A percentile compares a stretch with the other conserved stretches of the same genome.
These are phyloP conservation scores for Venusia cambrica DNA, from an alignment of 2,888 invertebrate genomes.

Conservation along the genomic window DNA sequence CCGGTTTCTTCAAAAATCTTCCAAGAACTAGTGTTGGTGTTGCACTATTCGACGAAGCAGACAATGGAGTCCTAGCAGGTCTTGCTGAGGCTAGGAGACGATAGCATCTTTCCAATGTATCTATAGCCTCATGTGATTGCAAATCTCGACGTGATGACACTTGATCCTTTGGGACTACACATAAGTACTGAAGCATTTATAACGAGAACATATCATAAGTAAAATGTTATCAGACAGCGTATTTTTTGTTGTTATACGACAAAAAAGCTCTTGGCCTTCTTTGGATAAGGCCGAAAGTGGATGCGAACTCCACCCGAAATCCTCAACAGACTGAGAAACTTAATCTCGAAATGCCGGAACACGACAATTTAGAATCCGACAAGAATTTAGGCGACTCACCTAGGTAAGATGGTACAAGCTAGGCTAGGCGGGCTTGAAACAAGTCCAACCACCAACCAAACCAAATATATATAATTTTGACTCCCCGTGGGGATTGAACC, in stretches of 20 bases:
- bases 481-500: too few species aligned
- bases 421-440: too few species aligned
- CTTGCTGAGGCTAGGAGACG: slow-evolving; percentile 84
- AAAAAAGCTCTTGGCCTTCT: too few species aligned
- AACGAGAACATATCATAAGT: slow-evolving; percentile 16
- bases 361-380: too few species aligned
- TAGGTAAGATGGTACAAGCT: too few species aligned
- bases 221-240: not conserved
- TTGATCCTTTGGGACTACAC: slow-evolving; percentile 86
- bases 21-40: slow-evolving; percentile 82
- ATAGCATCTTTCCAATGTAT: slow-evolving; percentile 89
- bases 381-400: too few species aligned
- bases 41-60: slow-evolving; percentile 80
- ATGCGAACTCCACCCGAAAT: too few species aligned
- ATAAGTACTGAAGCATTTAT: slow-evolving; percentile 28
- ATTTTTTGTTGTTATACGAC: not conserved
- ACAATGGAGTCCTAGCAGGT: slow-evolving; percentile 79
- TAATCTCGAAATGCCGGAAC: too few species aligned
- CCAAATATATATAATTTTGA: too few species aligned
- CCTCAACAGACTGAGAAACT: too few species aligned
- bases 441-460: too few species aligned
- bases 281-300: too few species aligned
- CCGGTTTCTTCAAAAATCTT: slow-evolving; percentile 86
- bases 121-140: slow-evolving; percentile 85
- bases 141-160: slow-evolving; percentile 87